A percentile compares a stretch with the other conserved stretches of the same genome.
Conservation (phyloP, 92 coral and sea anemone genomes). For the Isaurus tuberculatus region DNA sequence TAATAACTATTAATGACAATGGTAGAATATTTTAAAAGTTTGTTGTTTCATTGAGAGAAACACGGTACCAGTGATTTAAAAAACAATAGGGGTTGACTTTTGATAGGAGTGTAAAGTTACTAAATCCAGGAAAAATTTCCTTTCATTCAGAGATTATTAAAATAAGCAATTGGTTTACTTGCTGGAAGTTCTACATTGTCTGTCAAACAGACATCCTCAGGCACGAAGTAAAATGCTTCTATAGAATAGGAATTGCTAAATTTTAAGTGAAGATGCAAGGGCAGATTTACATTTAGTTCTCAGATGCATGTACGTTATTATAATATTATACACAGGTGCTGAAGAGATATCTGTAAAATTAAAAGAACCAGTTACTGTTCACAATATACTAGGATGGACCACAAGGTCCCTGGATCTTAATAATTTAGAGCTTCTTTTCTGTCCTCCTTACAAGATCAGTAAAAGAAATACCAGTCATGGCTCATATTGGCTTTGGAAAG, state of each 20-base stretch:
- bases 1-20: background rate
- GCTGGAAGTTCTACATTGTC: background rate
- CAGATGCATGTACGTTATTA: background rate
- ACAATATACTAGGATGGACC: no score
- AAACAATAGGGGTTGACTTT: background rate
- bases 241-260: background rate
- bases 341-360: no score
- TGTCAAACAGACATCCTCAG: constrained; percentile 10
- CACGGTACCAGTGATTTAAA: background rate
- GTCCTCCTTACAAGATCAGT: no score
- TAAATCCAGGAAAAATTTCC: background rate
- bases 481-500: no score
- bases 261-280: background rate
- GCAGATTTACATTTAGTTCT: background rate
- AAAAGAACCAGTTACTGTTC: no score
- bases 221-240: background rate
- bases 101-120: background rate
- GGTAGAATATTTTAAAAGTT: background rate
- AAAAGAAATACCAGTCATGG: no score
- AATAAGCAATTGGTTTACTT: background rate
- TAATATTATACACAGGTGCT: no score
- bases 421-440: no score
- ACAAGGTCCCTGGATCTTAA: no score
- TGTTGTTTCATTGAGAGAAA: background rate
- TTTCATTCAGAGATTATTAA: background rate